Evolutionary conservation across 2,113 vertebrate species (phyloP), one percentile per base, ranked within the genome.

Genomic region (Petroica traversi): DNA sequence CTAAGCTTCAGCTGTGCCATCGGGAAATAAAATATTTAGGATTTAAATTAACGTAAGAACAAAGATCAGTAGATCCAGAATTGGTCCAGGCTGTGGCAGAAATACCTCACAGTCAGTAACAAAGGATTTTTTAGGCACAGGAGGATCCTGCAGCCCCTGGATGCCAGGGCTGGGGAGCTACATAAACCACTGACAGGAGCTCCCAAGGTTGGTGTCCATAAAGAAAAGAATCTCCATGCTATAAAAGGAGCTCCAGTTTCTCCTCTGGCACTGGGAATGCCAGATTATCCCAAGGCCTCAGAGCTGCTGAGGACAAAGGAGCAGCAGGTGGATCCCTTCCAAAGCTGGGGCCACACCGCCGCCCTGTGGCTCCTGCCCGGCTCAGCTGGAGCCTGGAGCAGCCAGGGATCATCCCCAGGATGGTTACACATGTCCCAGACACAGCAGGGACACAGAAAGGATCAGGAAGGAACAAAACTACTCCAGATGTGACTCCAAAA

Each of bases 71-170:
- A 69, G 41, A 48, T 20, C 40, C 62, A 62, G 40, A 68, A 48
- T 1, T 46, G n/a, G 43, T 58, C 38, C 34, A 72, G 24, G 19
- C 25, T 79, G 25, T 45, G 62, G 9, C 2, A 67, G 25, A 63
- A 86, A 83, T 23, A 52, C 36, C 20, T 88, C 0, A 0, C 2
- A 1, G 40, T 12, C 1, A 6, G n/a, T 40, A 58, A 62, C 19
- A 82, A 69, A 75, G 43, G 33, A 49, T 5, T 72, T 76, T 86
- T n/a, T 38, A 59, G 33, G 33, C 1, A 2, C 23, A 43, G 33
- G 40, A 69, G 9, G 19, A 52, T 66, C 14, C 31, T 34, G 19
- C 25, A 78, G 48, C 15, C 26, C 28, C 9, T 33, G 19, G 22
- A 67, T 40, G 33, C 9, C 0, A 0, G 36, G 19, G 15, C 25